Evolutionary conservation across 2,888 invertebrate species (phyloP), one percentile per base, ranked within the genome.

Genomic region (Mylabris sibirica): DNA sequence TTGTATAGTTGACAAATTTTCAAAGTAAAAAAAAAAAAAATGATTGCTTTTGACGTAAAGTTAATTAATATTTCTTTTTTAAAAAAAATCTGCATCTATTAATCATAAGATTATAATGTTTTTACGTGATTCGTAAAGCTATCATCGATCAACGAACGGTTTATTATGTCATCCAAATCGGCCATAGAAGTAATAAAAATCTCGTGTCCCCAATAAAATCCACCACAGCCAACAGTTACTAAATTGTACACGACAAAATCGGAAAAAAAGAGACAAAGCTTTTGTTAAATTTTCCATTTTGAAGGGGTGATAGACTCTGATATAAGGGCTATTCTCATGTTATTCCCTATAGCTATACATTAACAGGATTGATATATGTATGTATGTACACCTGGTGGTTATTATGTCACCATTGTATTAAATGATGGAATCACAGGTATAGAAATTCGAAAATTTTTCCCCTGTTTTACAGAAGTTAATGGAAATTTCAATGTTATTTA

Each of bases 21-120:
- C 2, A 12, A 22, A 2, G 11, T 20, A 9, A n/a, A n/a, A 26
- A 22, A 24, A n/a, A n/a, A n/a, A n/a, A n/a, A n/a, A n/a, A n/a
- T n/a, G n/a, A 8, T 22, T 62, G 62, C 41, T 22, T 8, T 62
- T 41, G 62, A 62, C 62, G 38, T 14, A 20, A 11, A 5, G 41
- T 62, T 62, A 38, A 62, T 62, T 41, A 62, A 62, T 62, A 62
- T 41, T 62, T 62, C 62, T 22, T 62, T 41, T 17, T 4, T 0
- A 8, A 1, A 30, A 62, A 62, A 44, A 62, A 24, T 62, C 12
- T 14, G n/a, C 17, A 34, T 17, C 62, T 41, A 62, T 62, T 62
- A 62, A 62, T 62, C 62, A 62, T 41, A 14, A 44, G 22, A 14
- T 38, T 24, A 30, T 2, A 61, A 38, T 61, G 61, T 61, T 61